Evolutionary conservation across 2,888 invertebrate species (phyloP), one percentile per base, ranked within the genome.

Genomic region (Drosophila testacea): DNA sequence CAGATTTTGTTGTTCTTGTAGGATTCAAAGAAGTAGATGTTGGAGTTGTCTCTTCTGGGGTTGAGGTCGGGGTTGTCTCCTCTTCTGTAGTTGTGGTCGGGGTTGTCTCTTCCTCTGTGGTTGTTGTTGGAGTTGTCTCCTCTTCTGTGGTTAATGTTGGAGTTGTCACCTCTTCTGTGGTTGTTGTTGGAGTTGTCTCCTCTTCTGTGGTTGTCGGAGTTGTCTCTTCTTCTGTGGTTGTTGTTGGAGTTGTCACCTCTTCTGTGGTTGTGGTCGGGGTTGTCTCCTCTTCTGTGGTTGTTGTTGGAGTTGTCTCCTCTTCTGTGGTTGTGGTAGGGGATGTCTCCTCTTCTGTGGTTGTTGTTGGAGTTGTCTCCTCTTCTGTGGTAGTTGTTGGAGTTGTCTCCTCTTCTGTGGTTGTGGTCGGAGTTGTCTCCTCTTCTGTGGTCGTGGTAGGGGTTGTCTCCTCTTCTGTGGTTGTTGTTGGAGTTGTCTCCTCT

Each of bases 241-340:
- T 50, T 1, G 47, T 47, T 13, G 48, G 13, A 6, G 48, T 48
- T 16, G 48, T 48, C 16, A 1, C 16, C 4, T 32, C 48, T 10
- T 48, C 48, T 2, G 48, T 48, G 16, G 48, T 46, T 9, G 46
- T 46, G 4, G 46, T 38, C 6, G 44, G 22, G 9, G 44, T 46
- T n/a, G 50, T 28, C 16, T 16, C 16, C 3, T 44, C 42, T 27
- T 42, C 41, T 3, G 41, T 42, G 0, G 41, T 22, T 7, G 42
- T 22, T 4, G 42, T 48, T 3, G 16, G 5, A 4, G 48, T 48
- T 10, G 32, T 47, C 16, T 16, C 16, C 2, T 47, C 47, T 13
- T 47, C 47, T 4, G 47, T 47, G 10, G 47, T 47, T 0, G 41
- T 41, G 16, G 41, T 41, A 1, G 41, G 13, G 4, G 47, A 30